A percentile compares a stretch with the other conserved stretches of the same genome.
Evolutionary conservation across 2,113 vertebrate species (phyloP).

Genomic region (Microcebus griseorufus): DNA sequence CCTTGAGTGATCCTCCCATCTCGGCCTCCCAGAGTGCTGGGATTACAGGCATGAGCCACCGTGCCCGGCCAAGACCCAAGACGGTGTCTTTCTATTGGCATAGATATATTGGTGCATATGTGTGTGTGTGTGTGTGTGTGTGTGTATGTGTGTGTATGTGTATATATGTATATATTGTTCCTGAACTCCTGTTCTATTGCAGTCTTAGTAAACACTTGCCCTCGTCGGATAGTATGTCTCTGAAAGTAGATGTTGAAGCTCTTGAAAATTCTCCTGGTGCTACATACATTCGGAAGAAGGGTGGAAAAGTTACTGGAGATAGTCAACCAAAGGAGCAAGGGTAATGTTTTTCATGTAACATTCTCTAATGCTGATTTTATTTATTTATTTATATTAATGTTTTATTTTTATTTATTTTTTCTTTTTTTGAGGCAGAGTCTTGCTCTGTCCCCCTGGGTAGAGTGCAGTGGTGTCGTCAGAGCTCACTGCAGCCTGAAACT

Average conservation of each 20-base stretch:
- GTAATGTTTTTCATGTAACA: conserved; percentile 81
- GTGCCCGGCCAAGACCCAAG: too few species aligned
- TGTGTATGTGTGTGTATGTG: neutral
- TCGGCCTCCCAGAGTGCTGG: too few species aligned
- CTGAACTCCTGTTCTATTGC: conserved; percentile 77
- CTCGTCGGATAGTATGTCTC: conserved; percentile 93
- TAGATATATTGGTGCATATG: neutral
- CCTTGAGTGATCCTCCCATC: too few species aligned
- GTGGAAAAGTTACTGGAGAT: conserved; percentile 92
- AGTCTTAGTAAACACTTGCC: conserved; percentile 98
- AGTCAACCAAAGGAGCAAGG: conserved; percentile 92
- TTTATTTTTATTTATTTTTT: too few species aligned
- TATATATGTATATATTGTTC: conserved; percentile 63
- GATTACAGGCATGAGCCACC: too few species aligned
- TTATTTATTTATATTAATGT: too few species aligned
- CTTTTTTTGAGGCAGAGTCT: too few species aligned
- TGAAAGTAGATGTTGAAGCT: conserved; percentile 97
- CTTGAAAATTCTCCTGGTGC: conserved; percentile 99
- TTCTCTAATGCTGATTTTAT: neutral
- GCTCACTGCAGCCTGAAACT: too few species aligned
- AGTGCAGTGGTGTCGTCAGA: too few species aligned
- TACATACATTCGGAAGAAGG: conserved; percentile 95
- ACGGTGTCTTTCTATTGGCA: too few species aligned
- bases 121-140: neutral
- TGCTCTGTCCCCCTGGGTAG: too few species aligned